Evolutionary conservation across 2,797 vertebrate genomes (phyloP).

Genomic region (Argyrosomus regius): DNA sequence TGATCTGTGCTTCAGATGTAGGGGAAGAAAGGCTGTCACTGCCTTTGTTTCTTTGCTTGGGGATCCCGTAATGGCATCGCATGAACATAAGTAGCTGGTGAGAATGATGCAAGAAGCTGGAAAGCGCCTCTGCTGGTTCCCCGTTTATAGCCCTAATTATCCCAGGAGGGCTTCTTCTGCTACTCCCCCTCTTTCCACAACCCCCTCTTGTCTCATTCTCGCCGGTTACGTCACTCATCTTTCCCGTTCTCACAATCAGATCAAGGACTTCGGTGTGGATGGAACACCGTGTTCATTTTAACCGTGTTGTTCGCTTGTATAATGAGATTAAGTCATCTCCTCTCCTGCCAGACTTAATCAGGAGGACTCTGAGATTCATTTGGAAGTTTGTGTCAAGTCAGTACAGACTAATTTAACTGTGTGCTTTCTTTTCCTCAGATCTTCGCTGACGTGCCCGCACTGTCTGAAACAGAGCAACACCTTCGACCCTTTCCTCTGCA

Average conservation of each 20-base stretch:
- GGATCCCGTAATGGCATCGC: slow-evolving; percentile 38
- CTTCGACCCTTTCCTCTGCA: slow-evolving; percentile 96
- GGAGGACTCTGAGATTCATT: slow-evolving; percentile 35
- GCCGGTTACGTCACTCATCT: slow-evolving; percentile 65
- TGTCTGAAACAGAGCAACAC: slow-evolving; percentile 98
- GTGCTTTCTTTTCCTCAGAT: slow-evolving; percentile 81
- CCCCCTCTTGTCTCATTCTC: slow-evolving; percentile 39
- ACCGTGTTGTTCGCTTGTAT: slow-evolving; percentile 39
- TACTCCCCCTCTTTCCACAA: slow-evolving; percentile 18
- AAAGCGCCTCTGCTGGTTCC: slow-evolving; percentile 65
- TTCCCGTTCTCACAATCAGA: slow-evolving; percentile 60
- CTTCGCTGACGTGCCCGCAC: slow-evolving; percentile 96
- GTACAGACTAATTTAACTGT: slow-evolving; percentile 19
- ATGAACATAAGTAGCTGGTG: slow-evolving; percentile 36
- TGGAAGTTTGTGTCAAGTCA: slow-evolving; percentile 25
- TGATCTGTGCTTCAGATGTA: slow-evolving; percentile 26
- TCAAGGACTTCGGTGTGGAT: slow-evolving; percentile 37
- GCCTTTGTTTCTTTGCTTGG: neutral
- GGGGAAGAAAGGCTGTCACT: slow-evolving; percentile 18
- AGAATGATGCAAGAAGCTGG: slow-evolving; percentile 81
- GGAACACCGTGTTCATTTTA: slow-evolving; percentile 30
- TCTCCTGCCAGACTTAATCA: slow-evolving; percentile 40
- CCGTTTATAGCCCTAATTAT: slow-evolving; percentile 27
- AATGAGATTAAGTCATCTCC: slow-evolving; percentile 44
- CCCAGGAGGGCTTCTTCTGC: slow-evolving; percentile 35